Evolutionary conservation across 64 coral and sea anemone genomes (phyloP), one percentile per base, ranked within the genome.

Genomic region (Montipora capricornis): DNA sequence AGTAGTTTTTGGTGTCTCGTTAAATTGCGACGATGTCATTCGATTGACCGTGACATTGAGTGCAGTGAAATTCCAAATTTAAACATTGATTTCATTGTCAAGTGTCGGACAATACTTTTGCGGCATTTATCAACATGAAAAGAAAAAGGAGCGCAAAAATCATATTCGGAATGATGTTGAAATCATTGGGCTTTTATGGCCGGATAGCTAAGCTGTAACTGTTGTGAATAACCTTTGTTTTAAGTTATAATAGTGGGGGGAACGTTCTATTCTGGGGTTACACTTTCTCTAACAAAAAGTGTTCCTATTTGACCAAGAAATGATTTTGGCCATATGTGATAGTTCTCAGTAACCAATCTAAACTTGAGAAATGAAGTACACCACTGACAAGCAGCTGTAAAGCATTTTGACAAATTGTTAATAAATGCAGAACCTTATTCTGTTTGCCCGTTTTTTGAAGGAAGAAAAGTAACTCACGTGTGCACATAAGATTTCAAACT

Each of bases 381-480:
- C 14, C 66, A 50, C 0, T 69, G 29, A 50, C 66, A 71, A 4
- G 17, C 82, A 86, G 64, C 82, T 86, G 82, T 29, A 19, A 86
- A 66, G 61, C 19, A 44, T 68, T 47, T n/a, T 66, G 82, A 86
- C 82, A 86, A 71, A 50, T 71, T 73, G 70, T 86, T 24, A 86
- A 86, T 86, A 73, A 86, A 71, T 86, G 8, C 82, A 86, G 20
- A 70, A 71, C 45, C 8, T 11, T 71, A 68, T 49, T 58, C 37
- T 47, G 68, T 37, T 17, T 6, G 82, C 44, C 47, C 51, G 64
- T 73, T 86, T 71, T 73, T 86, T 37, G n/a, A 26, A 4, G 44
- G 47, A 12, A 86, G 66, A 48, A 29, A 16, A 68, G 19, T 20
- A 44, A n/a, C 16, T 48, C 67, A 69, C 11, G 44, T 19, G 61